A percentile compares a stretch with the other conserved stretches of the same genome.
These are phyloP conservation scores for Chunga burmeisteri DNA, from an alignment of 2,113 vertebrate species.

Conservation along the genomic window DNA sequence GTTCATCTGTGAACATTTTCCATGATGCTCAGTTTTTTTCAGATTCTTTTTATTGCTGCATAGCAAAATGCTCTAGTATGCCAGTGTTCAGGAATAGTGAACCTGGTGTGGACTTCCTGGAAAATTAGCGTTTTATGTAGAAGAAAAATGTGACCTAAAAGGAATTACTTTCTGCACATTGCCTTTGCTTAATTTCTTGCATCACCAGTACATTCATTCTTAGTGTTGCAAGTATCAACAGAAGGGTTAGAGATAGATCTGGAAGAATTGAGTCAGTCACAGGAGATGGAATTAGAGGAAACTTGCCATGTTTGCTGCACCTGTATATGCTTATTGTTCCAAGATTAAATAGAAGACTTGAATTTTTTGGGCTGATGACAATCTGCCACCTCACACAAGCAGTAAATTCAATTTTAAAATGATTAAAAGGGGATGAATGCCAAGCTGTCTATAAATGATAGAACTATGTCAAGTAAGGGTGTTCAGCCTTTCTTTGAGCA, in stretches of 20 bases:
- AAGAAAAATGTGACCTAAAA: neutral
- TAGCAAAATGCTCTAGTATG: neutral
- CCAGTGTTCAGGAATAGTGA: neutral
- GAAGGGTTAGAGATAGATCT: neutral
- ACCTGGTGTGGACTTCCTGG: neutral
- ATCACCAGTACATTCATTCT: neutral
- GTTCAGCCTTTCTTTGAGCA: neutral
- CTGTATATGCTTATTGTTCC: neutral
- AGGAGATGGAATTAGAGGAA: neutral
- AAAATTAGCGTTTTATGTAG: neutral
- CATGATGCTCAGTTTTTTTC: neutral
- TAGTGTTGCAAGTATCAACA: neutral
- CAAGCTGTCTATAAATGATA: neutral
- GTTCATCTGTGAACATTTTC: neutral
- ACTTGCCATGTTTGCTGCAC: neutral
- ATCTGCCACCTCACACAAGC: neutral
- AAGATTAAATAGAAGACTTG: neutral
- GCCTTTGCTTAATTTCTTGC: neutral
- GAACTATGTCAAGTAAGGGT: neutral
- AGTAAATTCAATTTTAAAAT: neutral
- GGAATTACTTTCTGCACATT: neutral
- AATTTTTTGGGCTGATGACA: neutral
- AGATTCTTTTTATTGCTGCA: neutral
- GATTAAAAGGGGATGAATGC: neutral
- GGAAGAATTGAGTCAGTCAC: neutral